Base-by-base conservation (phyloP, 2,797 vertebrate species). In the Anomalospiza imberbis region DNA sequence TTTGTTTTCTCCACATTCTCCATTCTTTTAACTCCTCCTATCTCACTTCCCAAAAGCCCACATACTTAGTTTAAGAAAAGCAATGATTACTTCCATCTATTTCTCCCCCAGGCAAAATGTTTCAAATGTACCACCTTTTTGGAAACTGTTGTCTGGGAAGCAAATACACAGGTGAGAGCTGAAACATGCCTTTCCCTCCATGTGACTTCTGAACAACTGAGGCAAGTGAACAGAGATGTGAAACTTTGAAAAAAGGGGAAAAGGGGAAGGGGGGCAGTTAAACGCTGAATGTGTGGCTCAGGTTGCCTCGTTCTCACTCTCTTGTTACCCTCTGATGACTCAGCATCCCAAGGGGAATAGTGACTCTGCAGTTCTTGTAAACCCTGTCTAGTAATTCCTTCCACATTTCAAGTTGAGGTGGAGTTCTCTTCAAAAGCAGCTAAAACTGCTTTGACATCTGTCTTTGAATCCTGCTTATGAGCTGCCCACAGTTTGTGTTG, bases 281-380 rank as follows among this genome's bases (percentile, higher is more conserved):
- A 73, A 50, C 42, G 22, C 85, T 95, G 67, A 85, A 77, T 91
- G 82, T 94, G 84, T 83, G 76, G 85, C 17, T 75, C 28, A 2
- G 28, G 60, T 95, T 90, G 87, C 89, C 88, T 94, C 86, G 91
- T 73, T 55, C 66, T 91, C 20, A 7, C 61, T 88, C 57, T 40
- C 54, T 86, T 38, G 2, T 87, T 82, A 42, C 68, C 29, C 55
- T 91, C 50, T 66, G 86, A 54, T 96, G 94, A 96, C 95, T 95
- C 89, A 91, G 96, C 96, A 95, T 92, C 89, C 88, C 51, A 96
- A 96, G 92, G 71, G 62, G 50, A 96, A 86, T 0, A 50, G 75
- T 97, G 96, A 97, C 95, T 95, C 89, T 90, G 96, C 95, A 95
- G 10, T 93, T 95, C 75, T 92, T 85, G 55, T 79, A 82, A 85